A percentile compares a stretch with the other conserved stretches of the same genome.
These are phyloP conservation scores for Lipophrys pholis DNA, from an alignment of 2,113 vertebrate genomes.

Conservation along the genomic window DNA sequence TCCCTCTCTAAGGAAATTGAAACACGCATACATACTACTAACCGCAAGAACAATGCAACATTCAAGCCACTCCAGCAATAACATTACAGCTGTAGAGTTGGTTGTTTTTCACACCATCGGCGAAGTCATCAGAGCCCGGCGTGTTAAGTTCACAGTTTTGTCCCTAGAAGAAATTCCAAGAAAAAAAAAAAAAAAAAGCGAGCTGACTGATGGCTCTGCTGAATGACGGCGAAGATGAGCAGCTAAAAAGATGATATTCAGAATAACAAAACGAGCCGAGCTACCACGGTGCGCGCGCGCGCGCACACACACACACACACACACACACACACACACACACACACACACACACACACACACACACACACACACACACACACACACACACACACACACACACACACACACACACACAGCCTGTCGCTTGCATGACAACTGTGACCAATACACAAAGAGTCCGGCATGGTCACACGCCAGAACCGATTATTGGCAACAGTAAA, in stretches of 20 bases:
- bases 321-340: no score
- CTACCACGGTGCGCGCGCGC: no score
- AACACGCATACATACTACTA: slow-evolving; percentile 18
- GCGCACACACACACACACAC: no score
- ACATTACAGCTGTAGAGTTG: slow-evolving; percentile 62
- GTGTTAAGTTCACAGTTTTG: slow-evolving; percentile 73
- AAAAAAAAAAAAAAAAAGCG: no score
- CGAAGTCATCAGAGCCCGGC: slow-evolving; percentile 63
- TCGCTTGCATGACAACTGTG: slow-evolving; percentile 60
- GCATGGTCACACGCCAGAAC: slow-evolving; percentile 61
- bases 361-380: no score
- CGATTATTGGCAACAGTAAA: slow-evolving; percentile 67
- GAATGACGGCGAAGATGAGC: slow-evolving; percentile 57
- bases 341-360: slow-evolving; percentile 29
- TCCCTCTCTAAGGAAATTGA: no score
- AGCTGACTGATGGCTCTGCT: slow-evolving; percentile 56
- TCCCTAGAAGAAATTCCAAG: slow-evolving; percentile 30
- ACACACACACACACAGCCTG: slow-evolving; percentile 37
- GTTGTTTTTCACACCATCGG: slow-evolving; percentile 60
- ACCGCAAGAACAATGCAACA: slow-evolving; percentile 68
- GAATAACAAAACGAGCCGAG: slow-evolving; percentile 75
- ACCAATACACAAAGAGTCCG: slow-evolving; percentile 62
- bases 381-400: not conserved
- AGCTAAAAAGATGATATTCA: slow-evolving; percentile 67
- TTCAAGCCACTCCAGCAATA: slow-evolving; percentile 65